Conservation (phyloP, 2,797 vertebrate genomes). For the Oreortyx pictus region DNA sequence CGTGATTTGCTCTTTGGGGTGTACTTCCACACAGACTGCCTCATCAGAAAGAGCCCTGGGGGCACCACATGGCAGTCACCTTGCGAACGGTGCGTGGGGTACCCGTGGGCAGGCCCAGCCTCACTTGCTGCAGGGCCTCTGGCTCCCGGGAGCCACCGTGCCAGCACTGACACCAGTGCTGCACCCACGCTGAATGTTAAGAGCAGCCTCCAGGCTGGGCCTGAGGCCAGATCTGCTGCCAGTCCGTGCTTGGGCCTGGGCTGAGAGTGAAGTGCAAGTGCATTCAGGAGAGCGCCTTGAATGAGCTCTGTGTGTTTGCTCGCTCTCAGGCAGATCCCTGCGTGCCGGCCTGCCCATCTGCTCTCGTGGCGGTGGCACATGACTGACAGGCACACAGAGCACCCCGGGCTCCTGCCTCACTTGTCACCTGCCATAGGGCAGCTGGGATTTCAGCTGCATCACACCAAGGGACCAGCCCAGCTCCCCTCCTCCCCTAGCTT, state of each 20-base stretch:
- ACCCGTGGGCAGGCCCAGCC: neutral
- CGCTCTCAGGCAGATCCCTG: conserved; percentile 26
- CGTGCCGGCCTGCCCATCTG: conserved; percentile 63
- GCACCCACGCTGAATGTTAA: conserved; percentile 55
- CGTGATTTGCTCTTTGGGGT: neutral
- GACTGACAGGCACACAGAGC: conserved; percentile 60
- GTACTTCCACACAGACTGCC: neutral
- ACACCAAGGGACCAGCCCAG: neutral
- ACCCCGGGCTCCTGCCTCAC: conserved; percentile 19
- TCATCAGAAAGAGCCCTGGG: neutral
- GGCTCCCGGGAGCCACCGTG: fast-evolving
- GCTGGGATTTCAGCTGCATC: neutral
- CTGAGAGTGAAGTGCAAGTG: neutral
- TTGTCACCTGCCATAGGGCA: conserved; percentile 46
- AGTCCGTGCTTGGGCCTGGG: neutral
- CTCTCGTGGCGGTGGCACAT: conserved; percentile 25
- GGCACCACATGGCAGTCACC: neutral
- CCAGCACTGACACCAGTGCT: neutral
- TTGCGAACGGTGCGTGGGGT: neutral
- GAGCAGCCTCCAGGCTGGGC: conserved; percentile 72
- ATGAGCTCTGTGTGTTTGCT: conserved; percentile 55
- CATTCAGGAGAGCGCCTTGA: neutral
- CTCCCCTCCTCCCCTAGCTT: neutral
- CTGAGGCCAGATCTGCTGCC: conserved; percentile 59
- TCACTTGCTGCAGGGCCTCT: fast-evolving